Evolutionary conservation across 2,113 vertebrate species (phyloP).

Genomic region (Perca flavescens): DNA sequence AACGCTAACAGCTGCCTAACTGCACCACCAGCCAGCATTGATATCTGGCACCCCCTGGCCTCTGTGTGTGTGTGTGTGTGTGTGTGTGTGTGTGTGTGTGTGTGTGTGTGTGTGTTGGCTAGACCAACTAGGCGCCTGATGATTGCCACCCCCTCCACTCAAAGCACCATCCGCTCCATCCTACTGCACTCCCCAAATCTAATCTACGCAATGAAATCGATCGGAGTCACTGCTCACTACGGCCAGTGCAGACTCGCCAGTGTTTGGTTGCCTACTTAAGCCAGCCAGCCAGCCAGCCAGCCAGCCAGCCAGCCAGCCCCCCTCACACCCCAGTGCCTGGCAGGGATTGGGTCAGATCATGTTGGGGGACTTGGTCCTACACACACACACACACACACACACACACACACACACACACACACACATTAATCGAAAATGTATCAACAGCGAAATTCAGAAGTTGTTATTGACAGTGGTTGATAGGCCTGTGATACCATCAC

Average conservation of each 20-base stretch:
- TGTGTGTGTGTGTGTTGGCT: conserved; percentile 36
- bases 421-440: too few species aligned
- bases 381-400: too few species aligned
- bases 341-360: too few species aligned
- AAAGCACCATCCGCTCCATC: conserved; percentile 58
- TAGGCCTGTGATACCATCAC: not conserved
- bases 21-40: conserved; percentile 61
- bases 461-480: not conserved
- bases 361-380: too few species aligned
- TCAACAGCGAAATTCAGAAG: too few species aligned
- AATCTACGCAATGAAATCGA: conserved; percentile 70
- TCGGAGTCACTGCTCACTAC: conserved; percentile 44
- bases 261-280: conserved; percentile 60
- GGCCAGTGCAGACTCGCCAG: conserved; percentile 32
- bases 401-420: too few species aligned
- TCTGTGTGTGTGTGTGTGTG: conserved; percentile 32
- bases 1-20: conserved; percentile 82
- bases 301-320: too few species aligned
- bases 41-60: conserved; percentile 27
- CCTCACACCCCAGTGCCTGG: too few species aligned
- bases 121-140: conserved; percentile 63
- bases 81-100: conserved; percentile 14
- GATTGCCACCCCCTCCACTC: conserved; percentile 54
- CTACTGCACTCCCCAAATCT: conserved; percentile 65
- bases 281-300: not conserved